These are phyloP conservation scores for Acrocyrtus sp. DNA, from an alignment of 2,888 invertebrate species.

Conservation along the genomic window DNA sequence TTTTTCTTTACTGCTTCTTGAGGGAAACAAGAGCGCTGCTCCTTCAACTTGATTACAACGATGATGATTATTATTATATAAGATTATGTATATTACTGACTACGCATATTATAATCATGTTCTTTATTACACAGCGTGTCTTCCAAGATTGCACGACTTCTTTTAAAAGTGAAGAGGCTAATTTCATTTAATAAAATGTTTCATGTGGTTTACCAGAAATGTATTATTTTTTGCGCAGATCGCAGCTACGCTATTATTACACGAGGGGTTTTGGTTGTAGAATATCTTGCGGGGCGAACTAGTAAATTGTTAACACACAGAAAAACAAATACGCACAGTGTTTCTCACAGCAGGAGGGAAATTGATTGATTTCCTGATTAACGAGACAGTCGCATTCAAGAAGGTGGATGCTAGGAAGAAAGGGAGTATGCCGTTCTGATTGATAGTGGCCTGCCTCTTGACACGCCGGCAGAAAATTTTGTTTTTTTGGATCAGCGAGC, in stretches of 20 bases:
- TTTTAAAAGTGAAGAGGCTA: constrained; percentile 18
- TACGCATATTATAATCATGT: constrained; percentile 35
- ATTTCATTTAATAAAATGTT: constrained; percentile 32
- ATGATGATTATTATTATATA: constrained; percentile 41
- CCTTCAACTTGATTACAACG: constrained; percentile 6
- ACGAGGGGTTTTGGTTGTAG: not conserved
- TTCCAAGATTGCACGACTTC: constrained; percentile 42
- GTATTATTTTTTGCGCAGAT: constrained; percentile 30
- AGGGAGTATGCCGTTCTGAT: not conserved
- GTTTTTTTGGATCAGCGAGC: constrained; percentile 4
- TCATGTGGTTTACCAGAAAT: constrained; percentile 41
- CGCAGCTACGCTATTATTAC: not conserved
- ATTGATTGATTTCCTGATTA: constrained; percentile 51
- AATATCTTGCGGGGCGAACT: not conserved
- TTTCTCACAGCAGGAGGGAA: constrained; percentile 36
- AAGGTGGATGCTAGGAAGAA: not conserved
- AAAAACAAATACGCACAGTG: constrained; percentile 42
- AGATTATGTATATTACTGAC: constrained; percentile 44
- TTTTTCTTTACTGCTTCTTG: constrained; percentile 15
- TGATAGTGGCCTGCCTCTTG: constrained; percentile 3
- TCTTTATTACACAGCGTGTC: constrained; percentile 28
- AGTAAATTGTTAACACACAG: too few species aligned
- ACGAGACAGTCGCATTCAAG: constrained; percentile 23
- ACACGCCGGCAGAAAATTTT: not conserved
- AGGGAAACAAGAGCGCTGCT: constrained; percentile 2